Conservation (phyloP, 1,140 invertebrate species). For the Lordiphosa clarofinis region DNA sequence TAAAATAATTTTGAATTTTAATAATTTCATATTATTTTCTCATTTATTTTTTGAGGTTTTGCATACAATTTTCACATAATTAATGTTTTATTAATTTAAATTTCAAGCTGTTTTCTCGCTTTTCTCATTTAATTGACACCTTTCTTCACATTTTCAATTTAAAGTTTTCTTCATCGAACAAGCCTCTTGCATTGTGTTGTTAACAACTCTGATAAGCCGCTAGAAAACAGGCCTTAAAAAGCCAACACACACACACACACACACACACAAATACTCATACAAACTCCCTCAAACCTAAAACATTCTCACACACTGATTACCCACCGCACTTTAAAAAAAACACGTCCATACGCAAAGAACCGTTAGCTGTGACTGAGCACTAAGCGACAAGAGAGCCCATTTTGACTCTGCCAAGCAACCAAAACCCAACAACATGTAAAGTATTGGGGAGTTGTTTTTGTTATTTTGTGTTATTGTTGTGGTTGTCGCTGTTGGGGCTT, state of each 20-base stretch:
- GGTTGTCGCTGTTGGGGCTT: slow-evolving; percentile 17
- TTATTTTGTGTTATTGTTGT: slow-evolving; percentile 19
- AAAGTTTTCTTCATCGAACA: slow-evolving; percentile 1
- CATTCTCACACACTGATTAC: slow-evolving; percentile 11
- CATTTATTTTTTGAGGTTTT: background rate
- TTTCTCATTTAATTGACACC: background rate
- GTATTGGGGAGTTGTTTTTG: slow-evolving; percentile 50
- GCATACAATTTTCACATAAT: too few species aligned
- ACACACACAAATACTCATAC: slow-evolving; percentile 52
- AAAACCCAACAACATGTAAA: slow-evolving; percentile 58
- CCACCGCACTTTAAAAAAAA: slow-evolving; percentile 31
- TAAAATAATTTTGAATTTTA: background rate
- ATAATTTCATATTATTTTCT: background rate
- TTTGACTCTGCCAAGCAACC: slow-evolving; percentile 36
- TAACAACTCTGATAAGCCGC: slow-evolving; percentile 62
- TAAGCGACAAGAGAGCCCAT: slow-evolving; percentile 24
- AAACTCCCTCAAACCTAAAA: slow-evolving; percentile 11
- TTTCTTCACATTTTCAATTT: slow-evolving; percentile 7
- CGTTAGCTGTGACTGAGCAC: slow-evolving; percentile 71
- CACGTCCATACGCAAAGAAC: slow-evolving; percentile 79
- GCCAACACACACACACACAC: slow-evolving; percentile 13
- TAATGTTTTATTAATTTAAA: too few species aligned
- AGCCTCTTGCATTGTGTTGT: slow-evolving; percentile 39
- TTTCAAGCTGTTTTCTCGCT: too few species aligned
- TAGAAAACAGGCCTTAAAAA: slow-evolving; percentile 49